A percentile compares a stretch with the other conserved stretches of the same genome.
phyloP scores from a whole-genome alignment of 1,140 invertebrate genomes.

The Heliconius himera region DNA sequence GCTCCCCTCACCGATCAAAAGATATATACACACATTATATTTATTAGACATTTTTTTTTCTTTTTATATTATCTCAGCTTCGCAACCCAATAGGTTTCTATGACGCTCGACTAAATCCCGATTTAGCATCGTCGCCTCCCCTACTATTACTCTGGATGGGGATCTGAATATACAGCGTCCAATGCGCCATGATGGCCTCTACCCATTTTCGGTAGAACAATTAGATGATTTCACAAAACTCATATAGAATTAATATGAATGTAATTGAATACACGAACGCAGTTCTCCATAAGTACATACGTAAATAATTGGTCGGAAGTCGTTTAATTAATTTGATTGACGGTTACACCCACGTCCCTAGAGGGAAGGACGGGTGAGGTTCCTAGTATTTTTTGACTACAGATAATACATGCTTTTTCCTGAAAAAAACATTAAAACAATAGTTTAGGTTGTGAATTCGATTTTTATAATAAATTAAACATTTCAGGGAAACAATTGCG shows the following conservation, averaged over 20 bases:
- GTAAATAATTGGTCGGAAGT: slow-evolving; percentile 20
- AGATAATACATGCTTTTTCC: neutral
- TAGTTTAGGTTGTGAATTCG: neutral
- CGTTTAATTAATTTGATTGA: slow-evolving; percentile 22
- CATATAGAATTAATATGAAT: neutral
- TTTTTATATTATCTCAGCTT: too few relatives aligned
- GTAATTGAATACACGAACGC: neutral
- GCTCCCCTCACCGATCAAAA: too few relatives aligned
- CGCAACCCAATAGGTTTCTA: too few relatives aligned
- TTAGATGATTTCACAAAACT: neutral
- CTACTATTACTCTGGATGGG: too few relatives aligned
- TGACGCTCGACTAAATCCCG: too few relatives aligned
- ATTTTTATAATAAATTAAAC: neutral
- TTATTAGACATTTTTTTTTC: too few relatives aligned
- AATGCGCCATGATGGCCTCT: too few relatives aligned
- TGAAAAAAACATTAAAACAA: neutral
- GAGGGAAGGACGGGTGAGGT: neutral
- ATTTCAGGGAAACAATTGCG: neutral
- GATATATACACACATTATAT: too few relatives aligned
- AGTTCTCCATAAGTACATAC: neutral
- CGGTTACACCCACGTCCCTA: slow-evolving; percentile 10
- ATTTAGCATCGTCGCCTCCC: too few relatives aligned
- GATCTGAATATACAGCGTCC: too few relatives aligned
- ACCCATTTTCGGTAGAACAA: neutral
- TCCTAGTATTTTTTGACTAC: neutral